Conservation (phyloP, 2,113 vertebrate genomes). For the Cyprinodon brontotheroides region DNA sequence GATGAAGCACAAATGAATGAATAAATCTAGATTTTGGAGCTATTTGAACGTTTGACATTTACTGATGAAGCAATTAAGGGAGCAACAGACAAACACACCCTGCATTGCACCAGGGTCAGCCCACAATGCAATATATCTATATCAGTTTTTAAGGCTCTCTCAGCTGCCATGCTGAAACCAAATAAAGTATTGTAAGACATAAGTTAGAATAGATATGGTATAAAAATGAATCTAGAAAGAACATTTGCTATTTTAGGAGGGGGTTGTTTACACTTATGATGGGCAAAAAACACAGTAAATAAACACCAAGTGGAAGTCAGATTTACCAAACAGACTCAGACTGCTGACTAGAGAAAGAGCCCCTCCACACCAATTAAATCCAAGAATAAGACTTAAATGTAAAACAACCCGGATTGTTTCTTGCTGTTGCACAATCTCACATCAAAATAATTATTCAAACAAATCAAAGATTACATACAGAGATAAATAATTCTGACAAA, state of each 20-base stretch:
- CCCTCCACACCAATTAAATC: not conserved
- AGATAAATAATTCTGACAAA: not conserved
- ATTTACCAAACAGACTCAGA: no score
- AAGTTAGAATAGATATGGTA: no score
- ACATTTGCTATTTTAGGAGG: no score
- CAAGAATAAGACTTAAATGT: not conserved
- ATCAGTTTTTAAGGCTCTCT: constrained; percentile 2
- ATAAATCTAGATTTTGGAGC: constrained; percentile 65
- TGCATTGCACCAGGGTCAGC: constrained; percentile 27
- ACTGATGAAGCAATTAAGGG: constrained; percentile 79
- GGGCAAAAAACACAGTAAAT: no score
- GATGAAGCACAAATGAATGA: constrained; percentile 71
- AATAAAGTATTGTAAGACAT: not conserved
- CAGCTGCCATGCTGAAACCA: not conserved
- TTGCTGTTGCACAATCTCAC: not conserved
- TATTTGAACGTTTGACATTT: constrained; percentile 76
- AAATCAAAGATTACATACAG: not conserved
- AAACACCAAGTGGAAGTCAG: no score
- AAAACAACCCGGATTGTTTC: not conserved
- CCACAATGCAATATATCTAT: not conserved
- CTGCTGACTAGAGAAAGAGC: no score
- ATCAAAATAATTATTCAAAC: not conserved
- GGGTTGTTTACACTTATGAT: no score
- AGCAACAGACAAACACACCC: constrained; percentile 48
- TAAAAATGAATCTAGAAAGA: no score